Evolutionary conservation across 2,797 vertebrate genomes (phyloP), one percentile per base, ranked within the genome.

Genomic region (Cyclopterus lumpus): DNA sequence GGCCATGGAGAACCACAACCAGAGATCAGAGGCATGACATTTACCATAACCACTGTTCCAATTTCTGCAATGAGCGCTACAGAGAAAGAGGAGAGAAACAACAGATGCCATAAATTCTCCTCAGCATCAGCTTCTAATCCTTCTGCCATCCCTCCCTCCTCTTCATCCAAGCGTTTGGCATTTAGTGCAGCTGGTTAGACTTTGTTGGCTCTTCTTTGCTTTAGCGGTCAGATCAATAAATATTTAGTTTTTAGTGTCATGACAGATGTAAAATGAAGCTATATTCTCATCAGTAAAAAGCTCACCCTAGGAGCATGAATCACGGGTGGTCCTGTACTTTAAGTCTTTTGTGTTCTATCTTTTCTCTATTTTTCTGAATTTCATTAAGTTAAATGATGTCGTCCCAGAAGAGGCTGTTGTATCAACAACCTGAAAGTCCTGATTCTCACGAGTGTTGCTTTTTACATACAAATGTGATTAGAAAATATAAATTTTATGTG

Each of bases 281-380:
- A 28, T 28, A 28, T 28, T 28, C 26, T 28, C 26, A 28, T 26
- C 26, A 28, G 26, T 28, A 28, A 12, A 40, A 71, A 46, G 48
- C 18, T 20, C 44, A 46, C 18, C 44, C 18, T 20, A 44, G 44
- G 18, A 46, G 60, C 40, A 51, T 64, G 24, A 57, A 51, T 71
- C 22, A 38, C 22, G 71, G 68, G 75, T 68, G 70, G 77, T 65
- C 54, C 22, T 30, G 30, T 20, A 46, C 44, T 20, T 46, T 6
- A 46, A 18, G 16, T 44, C 42, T 44, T n/a, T 44, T 16, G 11
- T 40, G 38, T 40, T 40, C 11, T 40, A 40, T 40, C 11, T 46
- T 2, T 46, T 20, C 44, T 46, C 15, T 20, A 46, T 20, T 46
- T 49, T 18, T 26, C 58, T 20, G 10, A 5, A 20, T 34, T 46